Percentiles rank a stretch among this genome's conserved stretches.
Conservation (phyloP, 2,888 invertebrate species). For the Yponomeuta cagnagella region DNA sequence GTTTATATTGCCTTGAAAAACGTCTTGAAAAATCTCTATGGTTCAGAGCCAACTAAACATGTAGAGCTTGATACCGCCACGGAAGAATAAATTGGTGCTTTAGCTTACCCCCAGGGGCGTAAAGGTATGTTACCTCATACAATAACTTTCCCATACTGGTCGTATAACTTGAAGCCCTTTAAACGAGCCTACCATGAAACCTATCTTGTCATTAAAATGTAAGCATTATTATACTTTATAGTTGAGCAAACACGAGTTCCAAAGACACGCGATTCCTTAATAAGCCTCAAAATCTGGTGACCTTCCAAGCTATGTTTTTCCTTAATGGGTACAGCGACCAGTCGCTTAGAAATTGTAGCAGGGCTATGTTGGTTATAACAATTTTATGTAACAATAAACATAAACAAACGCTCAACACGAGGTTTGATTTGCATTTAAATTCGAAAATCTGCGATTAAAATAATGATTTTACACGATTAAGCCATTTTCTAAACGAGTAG, state of each 20-base stretch:
- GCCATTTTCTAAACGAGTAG: not conserved
- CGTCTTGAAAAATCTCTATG: too few relatives aligned
- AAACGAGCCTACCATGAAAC: not conserved
- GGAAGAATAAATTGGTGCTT: too few relatives aligned
- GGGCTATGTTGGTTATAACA: not conserved
- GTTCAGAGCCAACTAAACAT: too few relatives aligned
- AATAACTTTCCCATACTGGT: too few relatives aligned
- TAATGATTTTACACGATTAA: constrained; percentile 1
- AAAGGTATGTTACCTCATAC: too few relatives aligned
- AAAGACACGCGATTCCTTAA: not conserved
- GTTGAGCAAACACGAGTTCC: not conserved
- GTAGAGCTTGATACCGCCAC: too few relatives aligned
- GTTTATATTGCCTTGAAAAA: too few relatives aligned
- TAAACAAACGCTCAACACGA: constrained; percentile 7
- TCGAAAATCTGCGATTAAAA: not conserved
- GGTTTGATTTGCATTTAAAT: constrained; percentile 14
- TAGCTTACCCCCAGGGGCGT: too few relatives aligned
- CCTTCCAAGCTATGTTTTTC: not conserved
- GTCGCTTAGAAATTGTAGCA: not conserved
- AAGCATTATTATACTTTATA: not conserved
- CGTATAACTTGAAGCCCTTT: too few relatives aligned
- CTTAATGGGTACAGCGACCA: not conserved
- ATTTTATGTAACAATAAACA: constrained; percentile 14
- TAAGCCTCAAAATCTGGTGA: not conserved
- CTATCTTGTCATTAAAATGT: not conserved